Evolutionary conservation across 1,140 invertebrate species (phyloP), one percentile per base, ranked within the genome.

Genomic region (Mesaphorura yosii): DNA sequence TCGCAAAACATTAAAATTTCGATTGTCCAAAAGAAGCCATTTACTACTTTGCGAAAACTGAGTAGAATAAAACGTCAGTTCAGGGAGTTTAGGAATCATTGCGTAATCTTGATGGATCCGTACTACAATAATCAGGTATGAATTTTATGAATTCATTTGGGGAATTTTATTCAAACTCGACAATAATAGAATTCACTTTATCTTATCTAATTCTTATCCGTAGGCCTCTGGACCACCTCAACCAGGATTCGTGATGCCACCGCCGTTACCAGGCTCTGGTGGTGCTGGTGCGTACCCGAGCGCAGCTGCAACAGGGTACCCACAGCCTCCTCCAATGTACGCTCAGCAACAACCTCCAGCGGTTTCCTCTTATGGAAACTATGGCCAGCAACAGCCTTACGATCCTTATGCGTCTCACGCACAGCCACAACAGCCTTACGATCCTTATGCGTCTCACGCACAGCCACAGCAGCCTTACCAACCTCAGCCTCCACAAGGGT

Each of bases 231-330:
- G 38, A 34, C 27, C 19, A 17, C 25, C 44, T 42, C 38, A 10
- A 12, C 58, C 55, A 12, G 57, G 53, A 39, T 47, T 56, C 26
- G 31, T 46, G 10, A 4, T 45, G 46, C 53, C 51, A 7, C 28
- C 42, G 17, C 49, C 47, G 28, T 31, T 38, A 29, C 25, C 40
- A 20, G 34, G 20, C 27, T n/a, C 28, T 45, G 17, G 25, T 29
- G 27, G 5, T 39, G 39, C 23, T 7, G 40, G 25, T n/a, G 40
- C 20, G 14, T 53, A 51, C 45, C 39, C 53, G 12, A 27, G 25
- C 25, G 29, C 23, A 42, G 23, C 19, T 10, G n/a, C 19, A 12
- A 12, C 19, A 12, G 7, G n/a, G 19, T 19, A 12, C 23, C 23
- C 19, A 42, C 17, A 37, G 17, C 12, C 34, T 12, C 34, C 34